Base-by-base conservation (phyloP, 2,113 vertebrate species). In the Hemiprocne comata region DNA sequence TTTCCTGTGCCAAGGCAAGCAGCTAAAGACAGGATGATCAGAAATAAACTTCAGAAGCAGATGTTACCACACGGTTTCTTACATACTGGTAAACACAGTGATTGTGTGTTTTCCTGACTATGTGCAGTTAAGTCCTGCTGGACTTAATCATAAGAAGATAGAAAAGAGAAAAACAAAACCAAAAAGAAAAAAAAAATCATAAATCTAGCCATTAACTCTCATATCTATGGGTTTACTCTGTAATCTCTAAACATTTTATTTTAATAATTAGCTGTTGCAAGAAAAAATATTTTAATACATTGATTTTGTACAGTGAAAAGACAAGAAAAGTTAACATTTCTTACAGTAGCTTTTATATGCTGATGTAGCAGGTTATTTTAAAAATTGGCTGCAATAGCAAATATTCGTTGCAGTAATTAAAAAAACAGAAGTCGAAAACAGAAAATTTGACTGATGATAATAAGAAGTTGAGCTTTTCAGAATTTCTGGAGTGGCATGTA, bases 1-100 rank as follows among this genome's bases (percentile, higher is more conserved):
- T 74, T 82, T 85, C 93, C 85, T 76, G 66, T 95, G 66, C 91
- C 87, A 95, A 87, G 34, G 23, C 36, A 89, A 93, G 74, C 55
- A 85, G 55, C 70, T 93, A 87, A 87, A 85, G 19, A 73, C 85
- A 94, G 91, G 87, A 95, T 93, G 79, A 89, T 67, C 66, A 95
- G 75, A 87, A 91, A 95, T 91, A 95, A 95, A 93, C 93, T 85
- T 91, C 2, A 94, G 48, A 95, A 93, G 81, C 67, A 96, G 74
- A 93, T 87, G 82, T 91, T 69, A 83, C 29, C 34, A 62, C 17
- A 57, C 21, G 50, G 48, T 70, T 91, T 70, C n/a, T 66, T 85
- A 80, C 38, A 51, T 65, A 87, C 18, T 69, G 36, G 10, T 93
- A 89, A 91, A 93, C 34, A 81, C 9, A 2, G 71, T 26, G 38